A percentile compares a stretch with the other conserved stretches of the same genome.
Conservation (phyloP, 1,140 invertebrate species). For the Mylabris phalerata region DNA sequence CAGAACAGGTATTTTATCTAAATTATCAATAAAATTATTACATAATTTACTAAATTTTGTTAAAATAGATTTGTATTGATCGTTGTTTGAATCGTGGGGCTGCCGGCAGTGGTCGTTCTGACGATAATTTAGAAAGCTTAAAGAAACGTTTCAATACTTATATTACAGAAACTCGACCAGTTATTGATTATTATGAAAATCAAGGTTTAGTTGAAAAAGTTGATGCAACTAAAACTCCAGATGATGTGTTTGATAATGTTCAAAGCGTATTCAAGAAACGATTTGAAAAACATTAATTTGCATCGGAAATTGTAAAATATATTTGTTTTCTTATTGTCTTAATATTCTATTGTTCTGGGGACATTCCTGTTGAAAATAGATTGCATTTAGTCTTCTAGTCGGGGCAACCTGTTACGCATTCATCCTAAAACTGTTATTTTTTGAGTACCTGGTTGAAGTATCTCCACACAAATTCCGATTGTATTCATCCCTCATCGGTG, state of each 20-base stretch:
- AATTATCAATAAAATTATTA: neutral
- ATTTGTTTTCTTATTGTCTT: too few relatives aligned
- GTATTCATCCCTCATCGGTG: too few relatives aligned
- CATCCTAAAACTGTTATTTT: too few relatives aligned
- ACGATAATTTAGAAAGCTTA: slow-evolving; percentile 91
- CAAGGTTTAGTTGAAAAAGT: slow-evolving; percentile 70
- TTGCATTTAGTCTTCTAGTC: too few relatives aligned
- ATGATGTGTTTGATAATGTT: slow-evolving; percentile 53
- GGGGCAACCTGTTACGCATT: too few relatives aligned
- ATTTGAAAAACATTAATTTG: too few relatives aligned
- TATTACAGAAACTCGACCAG: slow-evolving; percentile 84
- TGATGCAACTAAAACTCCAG: slow-evolving; percentile 60
- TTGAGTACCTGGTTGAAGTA: too few relatives aligned
- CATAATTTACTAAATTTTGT: neutral
- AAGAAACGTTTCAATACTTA: slow-evolving; percentile 89
- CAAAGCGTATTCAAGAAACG: slow-evolving; percentile 25
- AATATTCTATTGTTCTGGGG: too few relatives aligned
- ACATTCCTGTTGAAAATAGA: too few relatives aligned
- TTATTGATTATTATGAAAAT: slow-evolving; percentile 79
- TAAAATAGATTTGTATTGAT: slow-evolving; percentile 60
- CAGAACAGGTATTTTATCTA: slow-evolving; percentile 53
- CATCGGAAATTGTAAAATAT: too few relatives aligned
- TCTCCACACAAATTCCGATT: too few relatives aligned
- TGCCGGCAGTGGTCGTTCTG: slow-evolving; percentile 82
- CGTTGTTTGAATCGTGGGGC: slow-evolving; percentile 81